Conservation (phyloP, 2,113 vertebrate genomes). For the Ctenomys sociabilis region DNA sequence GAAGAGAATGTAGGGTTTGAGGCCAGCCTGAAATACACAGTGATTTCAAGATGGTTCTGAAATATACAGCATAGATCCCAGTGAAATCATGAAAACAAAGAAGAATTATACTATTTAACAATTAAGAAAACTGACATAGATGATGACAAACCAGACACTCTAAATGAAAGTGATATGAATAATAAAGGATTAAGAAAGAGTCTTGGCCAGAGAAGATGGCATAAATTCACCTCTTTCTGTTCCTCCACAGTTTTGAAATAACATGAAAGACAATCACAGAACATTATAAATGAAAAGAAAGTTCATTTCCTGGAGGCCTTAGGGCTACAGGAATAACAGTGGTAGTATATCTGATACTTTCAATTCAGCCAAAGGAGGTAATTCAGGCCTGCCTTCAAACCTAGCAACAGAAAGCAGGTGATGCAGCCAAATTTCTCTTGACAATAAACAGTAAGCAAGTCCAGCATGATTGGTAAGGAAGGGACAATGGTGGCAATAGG, state of each 20-base stretch:
- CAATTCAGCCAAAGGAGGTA: background rate
- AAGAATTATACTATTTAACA: constrained; percentile 20
- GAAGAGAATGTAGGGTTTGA: background rate
- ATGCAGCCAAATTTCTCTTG: background rate
- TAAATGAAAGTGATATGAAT: background rate
- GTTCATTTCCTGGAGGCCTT: background rate
- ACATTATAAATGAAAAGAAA: background rate
- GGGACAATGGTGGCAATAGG: background rate
- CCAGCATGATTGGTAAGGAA: background rate
- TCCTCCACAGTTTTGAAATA: background rate
- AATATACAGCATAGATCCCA: background rate
- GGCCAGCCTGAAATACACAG: background rate
- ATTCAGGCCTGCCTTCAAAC: background rate
- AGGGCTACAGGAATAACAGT: background rate
- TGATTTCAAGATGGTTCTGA: background rate
- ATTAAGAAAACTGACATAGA: background rate
- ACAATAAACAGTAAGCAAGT: background rate
- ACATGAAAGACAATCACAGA: background rate
- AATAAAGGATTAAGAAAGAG: constrained; percentile 2
- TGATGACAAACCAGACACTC: background rate
- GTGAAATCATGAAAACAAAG: background rate
- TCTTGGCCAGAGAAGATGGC: background rate
- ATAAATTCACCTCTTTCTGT: background rate
- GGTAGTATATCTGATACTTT: background rate
- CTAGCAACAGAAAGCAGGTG: background rate